Conservation (phyloP, 2,113 vertebrate species). For the Montifringilla adamsi region DNA sequence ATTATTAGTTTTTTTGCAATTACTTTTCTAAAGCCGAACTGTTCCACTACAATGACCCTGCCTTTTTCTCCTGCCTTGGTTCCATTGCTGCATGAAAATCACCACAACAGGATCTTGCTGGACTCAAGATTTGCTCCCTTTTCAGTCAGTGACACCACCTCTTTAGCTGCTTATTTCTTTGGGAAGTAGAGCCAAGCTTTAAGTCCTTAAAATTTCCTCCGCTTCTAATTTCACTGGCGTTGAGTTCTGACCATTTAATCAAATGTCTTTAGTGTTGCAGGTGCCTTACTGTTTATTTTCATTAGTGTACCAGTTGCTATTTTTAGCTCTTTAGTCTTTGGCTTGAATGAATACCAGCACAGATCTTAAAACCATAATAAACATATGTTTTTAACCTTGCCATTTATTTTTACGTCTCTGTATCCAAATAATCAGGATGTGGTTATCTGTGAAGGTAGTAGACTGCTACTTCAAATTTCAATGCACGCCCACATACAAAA, state of each 20-base stretch:
- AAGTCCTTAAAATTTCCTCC: conserved; percentile 36
- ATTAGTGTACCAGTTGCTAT: conserved; percentile 61
- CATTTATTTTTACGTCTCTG: conserved; percentile 75
- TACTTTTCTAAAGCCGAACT: not conserved
- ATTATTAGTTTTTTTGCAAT: not conserved
- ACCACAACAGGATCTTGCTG: not conserved
- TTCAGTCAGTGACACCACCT: not conserved
- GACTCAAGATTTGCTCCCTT: not conserved
- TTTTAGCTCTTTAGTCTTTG: conserved; percentile 73
- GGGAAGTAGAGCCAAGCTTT: not conserved
- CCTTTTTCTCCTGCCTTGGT: not conserved
- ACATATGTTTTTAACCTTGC: conserved; percentile 70
- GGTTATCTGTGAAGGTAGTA: conserved; percentile 70
- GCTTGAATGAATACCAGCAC: conserved; percentile 63
- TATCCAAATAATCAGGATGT: conserved; percentile 79
- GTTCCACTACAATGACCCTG: not conserved
- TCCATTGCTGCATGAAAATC: not conserved
- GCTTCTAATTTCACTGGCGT: conserved; percentile 62
- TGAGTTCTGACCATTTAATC: conserved; percentile 69
- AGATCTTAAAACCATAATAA: conserved; percentile 68
- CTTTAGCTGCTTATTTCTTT: not conserved
- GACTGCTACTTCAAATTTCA: conserved; percentile 63
- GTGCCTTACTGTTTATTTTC: conserved; percentile 75
- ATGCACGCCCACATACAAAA: conserved; percentile 64
- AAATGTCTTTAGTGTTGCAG: conserved; percentile 72